These are phyloP conservation scores for Hylia prasina DNA, from an alignment of 2,113 vertebrate species.

Conservation along the genomic window DNA sequence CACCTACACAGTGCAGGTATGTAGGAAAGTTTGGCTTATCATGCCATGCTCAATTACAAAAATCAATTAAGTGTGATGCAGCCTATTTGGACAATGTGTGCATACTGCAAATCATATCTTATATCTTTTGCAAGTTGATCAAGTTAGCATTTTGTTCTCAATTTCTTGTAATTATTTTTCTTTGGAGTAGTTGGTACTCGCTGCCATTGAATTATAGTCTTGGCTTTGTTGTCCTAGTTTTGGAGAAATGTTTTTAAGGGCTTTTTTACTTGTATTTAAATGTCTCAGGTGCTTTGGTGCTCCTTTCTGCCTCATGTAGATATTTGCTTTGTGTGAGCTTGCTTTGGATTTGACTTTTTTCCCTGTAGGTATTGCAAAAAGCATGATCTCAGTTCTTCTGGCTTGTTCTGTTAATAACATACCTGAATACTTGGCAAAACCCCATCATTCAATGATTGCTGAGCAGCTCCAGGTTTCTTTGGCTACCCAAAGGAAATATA, in stretches of 20 bases:
- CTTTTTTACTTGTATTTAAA: not conserved
- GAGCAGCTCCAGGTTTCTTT: constrained; percentile 61
- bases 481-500: constrained; percentile 76
- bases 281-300: not conserved
- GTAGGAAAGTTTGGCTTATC: not conserved
- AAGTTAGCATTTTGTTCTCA: not conserved
- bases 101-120: not conserved
- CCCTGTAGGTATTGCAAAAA: constrained; percentile 51
- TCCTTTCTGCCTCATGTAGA: not conserved
- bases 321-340: constrained; percentile 25
- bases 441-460: constrained; percentile 13
- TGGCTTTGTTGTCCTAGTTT: not conserved
- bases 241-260: not conserved
- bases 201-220: not conserved
- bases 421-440: constrained; percentile 73
- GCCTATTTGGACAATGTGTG: not conserved
- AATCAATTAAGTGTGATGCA: not conserved
- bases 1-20: not conserved
- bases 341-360: constrained; percentile 45
- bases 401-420: constrained; percentile 48
- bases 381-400: constrained; percentile 66
- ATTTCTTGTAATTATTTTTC: not conserved
- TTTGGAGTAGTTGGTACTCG: not conserved
- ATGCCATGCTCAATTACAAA: not conserved
- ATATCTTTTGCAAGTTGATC: not conserved